Percentiles rank a stretch among this genome's conserved stretches.
Conservation (phyloP, 2,113 vertebrate genomes). For the Etheostoma spectabile region DNA sequence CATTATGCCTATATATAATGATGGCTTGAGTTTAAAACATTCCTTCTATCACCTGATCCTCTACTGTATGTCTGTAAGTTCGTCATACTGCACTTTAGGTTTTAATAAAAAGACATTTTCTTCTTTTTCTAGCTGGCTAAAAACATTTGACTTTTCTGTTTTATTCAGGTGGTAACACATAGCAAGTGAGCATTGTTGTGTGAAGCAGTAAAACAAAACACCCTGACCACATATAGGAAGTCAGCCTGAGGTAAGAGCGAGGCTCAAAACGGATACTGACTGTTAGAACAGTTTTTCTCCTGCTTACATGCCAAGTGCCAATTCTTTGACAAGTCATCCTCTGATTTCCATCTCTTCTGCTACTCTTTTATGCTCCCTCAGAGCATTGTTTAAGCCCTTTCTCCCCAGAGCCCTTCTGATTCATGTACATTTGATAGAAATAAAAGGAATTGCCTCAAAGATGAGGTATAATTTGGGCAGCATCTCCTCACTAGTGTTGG, state of each 20-base stretch:
- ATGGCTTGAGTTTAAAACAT: constrained; percentile 29
- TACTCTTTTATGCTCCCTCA: constrained; percentile 19
- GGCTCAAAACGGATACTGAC: constrained; percentile 71
- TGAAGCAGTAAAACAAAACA: constrained; percentile 65
- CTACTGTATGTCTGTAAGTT: constrained; percentile 15
- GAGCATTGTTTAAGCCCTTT: constrained; percentile 11
- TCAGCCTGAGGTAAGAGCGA: constrained; percentile 73
- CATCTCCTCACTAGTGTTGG: constrained; percentile 40
- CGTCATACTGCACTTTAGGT: constrained; percentile 19
- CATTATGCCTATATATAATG: constrained; percentile 7
- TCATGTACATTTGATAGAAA: constrained; percentile 25
- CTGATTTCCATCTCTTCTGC: constrained; percentile 25
- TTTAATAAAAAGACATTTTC: constrained; percentile 45
- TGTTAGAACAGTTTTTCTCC: constrained; percentile 65
- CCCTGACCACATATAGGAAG: constrained; percentile 75
- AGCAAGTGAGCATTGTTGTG: constrained; percentile 53
- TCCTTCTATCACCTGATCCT: constrained; percentile 11
- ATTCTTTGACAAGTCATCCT: constrained; percentile 52
- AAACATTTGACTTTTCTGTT: constrained; percentile 42
- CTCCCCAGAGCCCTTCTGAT: background rate
- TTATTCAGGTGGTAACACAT: constrained; percentile 56
- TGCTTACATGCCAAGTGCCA: constrained; percentile 59
- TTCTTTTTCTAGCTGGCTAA: background rate
- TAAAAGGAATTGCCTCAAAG: constrained; percentile 31
- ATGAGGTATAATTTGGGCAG: constrained; percentile 58